These are phyloP conservation scores for Carapus acus DNA, from an alignment of 2,797 vertebrate genomes.

Conservation along the genomic window DNA sequence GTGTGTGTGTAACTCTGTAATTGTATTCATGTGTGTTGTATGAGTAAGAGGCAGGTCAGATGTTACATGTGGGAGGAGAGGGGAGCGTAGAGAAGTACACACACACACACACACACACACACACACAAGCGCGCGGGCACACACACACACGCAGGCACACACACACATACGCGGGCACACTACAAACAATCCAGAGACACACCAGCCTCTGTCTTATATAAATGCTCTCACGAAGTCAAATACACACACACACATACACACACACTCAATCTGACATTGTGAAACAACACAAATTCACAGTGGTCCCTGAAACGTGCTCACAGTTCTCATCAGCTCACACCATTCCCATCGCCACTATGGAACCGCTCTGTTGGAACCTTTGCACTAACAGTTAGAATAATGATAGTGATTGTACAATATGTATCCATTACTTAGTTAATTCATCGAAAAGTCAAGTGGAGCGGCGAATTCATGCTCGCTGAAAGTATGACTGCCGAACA, in stretches of 20 bases:
- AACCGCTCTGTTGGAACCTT: too few species aligned
- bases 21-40: conserved; percentile 44
- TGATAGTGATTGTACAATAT: too few species aligned
- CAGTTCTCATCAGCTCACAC: too few species aligned
- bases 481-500: too few species aligned
- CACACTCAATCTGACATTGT: conserved; percentile 37
- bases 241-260: conserved; percentile 30
- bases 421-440: too few species aligned
- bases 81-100: conserved; percentile 42
- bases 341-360: too few species aligned
- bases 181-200: conserved; percentile 47
- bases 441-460: too few species aligned
- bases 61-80: conserved; percentile 59
- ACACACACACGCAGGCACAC: conserved; percentile 18
- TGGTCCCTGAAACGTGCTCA: too few species aligned
- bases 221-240: conserved; percentile 62
- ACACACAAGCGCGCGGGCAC: too few species aligned
- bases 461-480: too few species aligned
- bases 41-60: conserved; percentile 61
- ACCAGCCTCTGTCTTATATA: conserved; percentile 63
- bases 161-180: too few species aligned
- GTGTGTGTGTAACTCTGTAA: conserved; percentile 23
- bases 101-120: conserved; percentile 31
- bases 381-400: too few species aligned
- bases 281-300: conserved; percentile 60